Percentiles rank a stretch among this genome's conserved stretches.
Evolutionary conservation across 2,888 invertebrate species (phyloP).

Genomic region (Melangyna quadrimaculata): DNA sequence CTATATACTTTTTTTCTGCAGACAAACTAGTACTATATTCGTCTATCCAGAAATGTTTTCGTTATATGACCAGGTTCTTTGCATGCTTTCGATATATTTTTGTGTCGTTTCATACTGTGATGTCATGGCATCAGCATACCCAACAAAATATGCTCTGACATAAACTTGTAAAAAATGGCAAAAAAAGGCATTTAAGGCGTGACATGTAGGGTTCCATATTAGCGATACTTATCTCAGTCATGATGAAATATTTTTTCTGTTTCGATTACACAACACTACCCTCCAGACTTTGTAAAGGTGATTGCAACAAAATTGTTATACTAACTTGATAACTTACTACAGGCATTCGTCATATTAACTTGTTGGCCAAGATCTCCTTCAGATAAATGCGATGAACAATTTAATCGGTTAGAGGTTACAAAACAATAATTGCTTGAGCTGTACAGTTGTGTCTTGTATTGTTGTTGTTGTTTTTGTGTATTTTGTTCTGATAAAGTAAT

Average conservation of each 20-base stretch:
- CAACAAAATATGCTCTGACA: too few relatives aligned
- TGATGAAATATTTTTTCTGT: neutral
- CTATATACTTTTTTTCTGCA: too few relatives aligned
- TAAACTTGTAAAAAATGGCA: too few relatives aligned
- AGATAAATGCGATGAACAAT: slow-evolving; percentile 15
- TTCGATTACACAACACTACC: neutral
- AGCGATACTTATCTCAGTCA: too few relatives aligned
- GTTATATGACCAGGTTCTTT: too few relatives aligned
- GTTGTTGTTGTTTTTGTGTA: neutral
- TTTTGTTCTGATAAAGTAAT: neutral
- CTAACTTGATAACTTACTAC: neutral
- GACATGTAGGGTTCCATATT: too few relatives aligned
- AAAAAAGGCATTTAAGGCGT: too few relatives aligned
- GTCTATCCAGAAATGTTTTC: too few relatives aligned
- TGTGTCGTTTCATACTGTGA: too few relatives aligned
- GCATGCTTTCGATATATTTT: too few relatives aligned
- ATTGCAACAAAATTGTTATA: neutral
- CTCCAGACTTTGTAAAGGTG: neutral
- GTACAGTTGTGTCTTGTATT: neutral
- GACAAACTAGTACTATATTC: too few relatives aligned
- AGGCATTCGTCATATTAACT: neutral
- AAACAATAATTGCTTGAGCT: neutral
- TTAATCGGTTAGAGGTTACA: slow-evolving; percentile 19
- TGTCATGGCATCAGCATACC: too few relatives aligned
- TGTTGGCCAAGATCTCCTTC: slow-evolving; percentile 14